Conservation (phyloP, 1,140 invertebrate genomes). For the Ridgeia piscesae region DNA sequence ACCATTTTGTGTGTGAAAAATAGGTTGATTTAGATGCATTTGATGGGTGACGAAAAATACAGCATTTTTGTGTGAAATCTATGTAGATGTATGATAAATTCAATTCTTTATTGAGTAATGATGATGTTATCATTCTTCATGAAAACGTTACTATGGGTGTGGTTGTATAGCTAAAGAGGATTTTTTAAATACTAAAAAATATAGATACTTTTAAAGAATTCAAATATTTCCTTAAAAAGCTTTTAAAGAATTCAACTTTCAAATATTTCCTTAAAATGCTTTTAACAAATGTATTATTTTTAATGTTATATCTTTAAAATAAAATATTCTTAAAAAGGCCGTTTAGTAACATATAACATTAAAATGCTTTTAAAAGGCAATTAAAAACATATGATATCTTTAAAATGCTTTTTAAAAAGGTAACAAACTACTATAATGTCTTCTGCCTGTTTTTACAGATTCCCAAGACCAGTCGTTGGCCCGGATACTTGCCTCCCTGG, state of each 20-base stretch:
- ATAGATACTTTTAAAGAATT: background rate
- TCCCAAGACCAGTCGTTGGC: constrained; percentile 54
- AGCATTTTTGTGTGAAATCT: background rate
- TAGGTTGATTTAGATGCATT: background rate
- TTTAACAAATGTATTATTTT: too few relatives aligned
- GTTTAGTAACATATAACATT: too few relatives aligned
- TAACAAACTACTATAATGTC: background rate
- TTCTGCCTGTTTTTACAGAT: background rate
- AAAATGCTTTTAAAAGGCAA: too few relatives aligned
- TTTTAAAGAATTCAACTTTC: too few relatives aligned
- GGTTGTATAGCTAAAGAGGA: background rate
- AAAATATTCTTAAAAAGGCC: too few relatives aligned
- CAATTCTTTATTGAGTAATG: background rate
- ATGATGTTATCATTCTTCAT: background rate
- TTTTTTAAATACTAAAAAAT: background rate
- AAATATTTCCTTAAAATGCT: too few relatives aligned
- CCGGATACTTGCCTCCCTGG: constrained; percentile 62
- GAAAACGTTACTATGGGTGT: background rate
- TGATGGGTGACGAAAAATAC: background rate
- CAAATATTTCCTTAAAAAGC: background rate
- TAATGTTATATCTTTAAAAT: too few relatives aligned
- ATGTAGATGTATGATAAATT: background rate
- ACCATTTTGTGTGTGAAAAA: too few relatives aligned
- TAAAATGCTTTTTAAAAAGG: background rate
- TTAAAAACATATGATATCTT: too few relatives aligned